phyloP scores from a whole-genome alignment of 2,113 vertebrate species.

The Callochromis pleurospilus region DNA sequence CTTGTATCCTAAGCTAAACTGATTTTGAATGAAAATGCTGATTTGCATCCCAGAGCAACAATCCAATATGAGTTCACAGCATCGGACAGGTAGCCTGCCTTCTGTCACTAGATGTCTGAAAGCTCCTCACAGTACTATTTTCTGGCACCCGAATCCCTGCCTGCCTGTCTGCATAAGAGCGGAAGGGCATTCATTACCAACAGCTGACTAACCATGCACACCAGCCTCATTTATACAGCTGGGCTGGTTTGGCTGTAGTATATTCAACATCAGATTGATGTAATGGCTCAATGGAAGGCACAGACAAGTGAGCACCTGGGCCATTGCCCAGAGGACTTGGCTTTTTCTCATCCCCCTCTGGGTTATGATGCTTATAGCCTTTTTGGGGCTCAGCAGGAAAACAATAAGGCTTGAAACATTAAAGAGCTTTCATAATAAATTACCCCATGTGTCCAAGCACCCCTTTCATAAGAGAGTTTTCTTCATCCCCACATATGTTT shows the following conservation, averaged over 20 bases:
- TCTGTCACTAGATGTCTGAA: constrained; percentile 10
- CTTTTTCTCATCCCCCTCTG: constrained; percentile 2
- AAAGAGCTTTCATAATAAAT: neutral
- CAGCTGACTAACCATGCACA: constrained; percentile 38
- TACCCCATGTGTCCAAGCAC: constrained; percentile 8
- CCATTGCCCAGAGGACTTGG: constrained; percentile 3
- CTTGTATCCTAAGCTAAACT: neutral
- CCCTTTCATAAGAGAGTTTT: neutral
- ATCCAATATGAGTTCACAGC: neutral
- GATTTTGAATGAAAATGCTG: neutral
- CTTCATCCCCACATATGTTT: neutral
- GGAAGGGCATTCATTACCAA: constrained; percentile 36
- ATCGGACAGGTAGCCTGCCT: neutral
- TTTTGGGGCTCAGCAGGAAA: constrained; percentile 20
- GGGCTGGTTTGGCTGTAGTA: neutral
- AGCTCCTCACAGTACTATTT: neutral
- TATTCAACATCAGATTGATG: constrained; percentile 27
- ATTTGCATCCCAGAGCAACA: neutral
- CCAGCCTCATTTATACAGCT: constrained; percentile 35
- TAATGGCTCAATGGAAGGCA: constrained; percentile 23
- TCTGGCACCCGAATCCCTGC: neutral
- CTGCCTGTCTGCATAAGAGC: neutral
- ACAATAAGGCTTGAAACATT: constrained; percentile 26
- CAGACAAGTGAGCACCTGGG: constrained; percentile 40
- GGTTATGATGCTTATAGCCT: constrained; percentile 13